A percentile compares a stretch with the other conserved stretches of the same genome.
Evolutionary conservation across 2,797 vertebrate genomes (phyloP).

Genomic region (Notolepis coatsorum): DNA sequence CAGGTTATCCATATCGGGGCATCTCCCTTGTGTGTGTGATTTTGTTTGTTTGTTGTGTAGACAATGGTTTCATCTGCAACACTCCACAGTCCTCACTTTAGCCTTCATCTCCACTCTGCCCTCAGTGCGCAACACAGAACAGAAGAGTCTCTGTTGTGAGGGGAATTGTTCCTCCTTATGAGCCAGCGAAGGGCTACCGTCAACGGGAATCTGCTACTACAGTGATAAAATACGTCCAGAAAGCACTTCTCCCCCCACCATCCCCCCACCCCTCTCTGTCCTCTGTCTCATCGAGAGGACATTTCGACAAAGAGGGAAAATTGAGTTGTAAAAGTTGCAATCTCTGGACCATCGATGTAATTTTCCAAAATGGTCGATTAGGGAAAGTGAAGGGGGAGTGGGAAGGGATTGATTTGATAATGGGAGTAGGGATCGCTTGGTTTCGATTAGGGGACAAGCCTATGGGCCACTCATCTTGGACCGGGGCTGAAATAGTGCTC

Average conservation of each 20-base stretch:
- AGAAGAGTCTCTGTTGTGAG: constrained; percentile 31
- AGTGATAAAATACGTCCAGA: constrained; percentile 26
- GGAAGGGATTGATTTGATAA: constrained; percentile 35
- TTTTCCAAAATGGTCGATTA: constrained; percentile 44
- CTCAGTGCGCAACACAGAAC: constrained; percentile 34
- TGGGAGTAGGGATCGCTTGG: constrained; percentile 38
- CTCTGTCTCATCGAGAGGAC: no score
- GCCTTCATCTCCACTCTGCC: constrained; percentile 19
- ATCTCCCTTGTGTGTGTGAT: no score
- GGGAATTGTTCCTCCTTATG: constrained; percentile 43
- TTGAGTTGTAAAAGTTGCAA: constrained; percentile 30
- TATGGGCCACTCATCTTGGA: constrained; percentile 17
- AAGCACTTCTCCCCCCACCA: constrained; percentile 28
- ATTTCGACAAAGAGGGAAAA: constrained; percentile 33
- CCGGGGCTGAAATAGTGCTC: constrained; percentile 13
- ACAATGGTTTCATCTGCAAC: no score
- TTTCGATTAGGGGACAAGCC: constrained; percentile 30
- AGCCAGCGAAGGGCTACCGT: constrained; percentile 28
- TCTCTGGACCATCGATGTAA: constrained; percentile 25
- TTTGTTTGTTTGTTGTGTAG: no score
- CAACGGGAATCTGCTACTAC: constrained; percentile 29
- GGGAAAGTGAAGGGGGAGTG: constrained; percentile 15
- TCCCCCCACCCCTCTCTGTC: neutral
- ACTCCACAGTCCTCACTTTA: neutral
- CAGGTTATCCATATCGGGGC: no score